A percentile compares a stretch with the other conserved stretches of the same genome.
Conservation (phyloP, 2,797 vertebrate species). For the Propithecus perrieri region DNA sequence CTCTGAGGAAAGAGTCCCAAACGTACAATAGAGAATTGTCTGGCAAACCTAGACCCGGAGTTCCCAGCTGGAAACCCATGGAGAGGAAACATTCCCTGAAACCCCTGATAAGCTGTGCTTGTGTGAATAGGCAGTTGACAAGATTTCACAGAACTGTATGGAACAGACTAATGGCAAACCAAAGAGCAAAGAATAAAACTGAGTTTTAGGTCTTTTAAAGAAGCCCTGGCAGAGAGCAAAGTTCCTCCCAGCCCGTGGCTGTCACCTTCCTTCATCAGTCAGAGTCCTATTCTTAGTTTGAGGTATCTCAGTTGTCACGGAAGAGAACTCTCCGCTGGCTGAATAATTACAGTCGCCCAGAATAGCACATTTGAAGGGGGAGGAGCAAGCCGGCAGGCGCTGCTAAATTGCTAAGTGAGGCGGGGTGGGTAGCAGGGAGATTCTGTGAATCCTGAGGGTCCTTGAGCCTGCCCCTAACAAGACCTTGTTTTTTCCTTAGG, state of each 20-base stretch:
- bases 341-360: conserved; percentile 57
- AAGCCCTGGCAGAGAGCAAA: background rate
- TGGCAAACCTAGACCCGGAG: background rate
- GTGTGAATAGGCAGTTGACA: background rate
- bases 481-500: background rate
- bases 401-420: background rate
- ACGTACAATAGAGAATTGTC: background rate
- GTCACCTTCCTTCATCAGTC: conserved; percentile 43
- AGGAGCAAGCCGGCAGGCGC: background rate
- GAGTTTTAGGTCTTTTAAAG: background rate
- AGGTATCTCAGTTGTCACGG: conserved; percentile 62
- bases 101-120: background rate
- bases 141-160: background rate
- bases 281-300: conserved; percentile 74
- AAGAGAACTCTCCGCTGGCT: conserved; percentile 36
- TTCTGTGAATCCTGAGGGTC: background rate
- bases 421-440: background rate
- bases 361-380: conserved; percentile 51
- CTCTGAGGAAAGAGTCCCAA: background rate
- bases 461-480: background rate
- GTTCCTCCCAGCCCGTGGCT: background rate
- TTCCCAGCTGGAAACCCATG: background rate
- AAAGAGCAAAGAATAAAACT: background rate
- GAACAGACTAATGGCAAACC: background rate
- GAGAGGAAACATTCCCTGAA: background rate